Evolutionary conservation across 35 echinoderm and acorn worm species (phyloP).

Genomic region (Eucidaris tribuloides): DNA sequence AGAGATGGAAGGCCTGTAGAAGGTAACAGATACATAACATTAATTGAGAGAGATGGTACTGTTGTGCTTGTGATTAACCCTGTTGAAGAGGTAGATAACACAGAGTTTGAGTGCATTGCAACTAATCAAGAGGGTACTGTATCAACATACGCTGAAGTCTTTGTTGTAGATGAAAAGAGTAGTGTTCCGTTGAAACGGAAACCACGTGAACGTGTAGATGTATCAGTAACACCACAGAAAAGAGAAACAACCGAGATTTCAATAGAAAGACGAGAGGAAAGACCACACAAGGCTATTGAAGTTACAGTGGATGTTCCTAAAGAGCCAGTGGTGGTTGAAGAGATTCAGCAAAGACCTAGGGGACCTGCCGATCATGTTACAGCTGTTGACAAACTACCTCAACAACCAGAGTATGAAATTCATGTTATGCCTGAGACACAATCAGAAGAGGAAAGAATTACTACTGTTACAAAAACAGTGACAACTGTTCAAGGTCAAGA

Average conservation of each 20-base stretch:
- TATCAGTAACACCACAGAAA: slow-evolving; percentile 20
- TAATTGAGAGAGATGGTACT: slow-evolving; percentile 42
- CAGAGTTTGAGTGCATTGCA: slow-evolving; percentile 89
- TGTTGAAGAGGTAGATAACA: slow-evolving; percentile 72
- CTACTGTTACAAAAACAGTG: slow-evolving; percentile 15
- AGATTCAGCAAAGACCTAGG: no score
- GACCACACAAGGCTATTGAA: slow-evolving; percentile 8
- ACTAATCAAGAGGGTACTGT: slow-evolving; percentile 79
- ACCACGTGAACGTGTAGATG: not conserved
- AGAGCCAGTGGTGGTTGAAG: no score
- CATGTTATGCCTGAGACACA: slow-evolving; percentile 13
- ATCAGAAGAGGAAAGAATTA: slow-evolving; percentile 34
- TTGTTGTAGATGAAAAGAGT: slow-evolving; percentile 66
- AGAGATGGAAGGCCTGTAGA: slow-evolving; percentile 8
- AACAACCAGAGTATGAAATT: not conserved
- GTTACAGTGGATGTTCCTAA: slow-evolving; percentile 3
- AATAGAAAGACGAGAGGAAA: slow-evolving; percentile 9
- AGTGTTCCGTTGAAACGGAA: not conserved
- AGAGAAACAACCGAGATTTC: slow-evolving; percentile 42
- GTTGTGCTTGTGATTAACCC: slow-evolving; percentile 58
- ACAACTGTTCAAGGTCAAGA: slow-evolving; percentile 41
- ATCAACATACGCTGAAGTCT: slow-evolving; percentile 75
- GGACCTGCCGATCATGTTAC: no score
- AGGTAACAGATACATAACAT: slow-evolving; percentile 43
- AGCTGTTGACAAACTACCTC: not conserved